Percentiles rank a stretch among this genome's conserved stretches.
phyloP scores from a whole-genome alignment of 2,797 vertebrate genomes.

The Acropternis orthonyx region DNA sequence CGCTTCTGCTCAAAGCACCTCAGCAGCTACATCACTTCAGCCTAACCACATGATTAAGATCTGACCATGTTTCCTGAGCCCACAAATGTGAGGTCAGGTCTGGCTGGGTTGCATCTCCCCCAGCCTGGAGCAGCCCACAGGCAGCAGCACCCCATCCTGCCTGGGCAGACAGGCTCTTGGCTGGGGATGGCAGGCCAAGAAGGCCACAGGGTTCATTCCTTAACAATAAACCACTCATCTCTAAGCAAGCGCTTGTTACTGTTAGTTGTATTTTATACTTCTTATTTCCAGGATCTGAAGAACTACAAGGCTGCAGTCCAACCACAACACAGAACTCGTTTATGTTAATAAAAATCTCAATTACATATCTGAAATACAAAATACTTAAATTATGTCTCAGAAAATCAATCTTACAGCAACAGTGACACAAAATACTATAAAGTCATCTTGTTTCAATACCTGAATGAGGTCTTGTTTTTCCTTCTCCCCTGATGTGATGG shows the following conservation, averaged over 20 bases:
- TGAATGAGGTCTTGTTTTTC: slow-evolving; percentile 96
- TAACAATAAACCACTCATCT: neutral
- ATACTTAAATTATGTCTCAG: neutral
- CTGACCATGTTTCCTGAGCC: neutral
- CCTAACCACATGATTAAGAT: neutral
- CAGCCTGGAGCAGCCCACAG: neutral
- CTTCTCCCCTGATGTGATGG: slow-evolving; percentile 92
- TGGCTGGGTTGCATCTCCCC: neutral
- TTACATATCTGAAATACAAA: neutral
- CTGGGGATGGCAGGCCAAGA: neutral
- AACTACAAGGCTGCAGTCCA: neutral
- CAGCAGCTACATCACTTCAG: neutral
- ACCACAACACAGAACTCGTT: neutral
- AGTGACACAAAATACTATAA: neutral
- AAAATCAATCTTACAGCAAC: neutral
- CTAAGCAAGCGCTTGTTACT: neutral
- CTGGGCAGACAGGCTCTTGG: neutral
- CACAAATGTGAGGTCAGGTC: neutral
- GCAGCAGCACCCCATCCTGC: neutral
- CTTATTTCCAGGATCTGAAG: neutral
- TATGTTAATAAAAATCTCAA: neutral
- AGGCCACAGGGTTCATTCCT: neutral
- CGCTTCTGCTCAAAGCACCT: neutral
- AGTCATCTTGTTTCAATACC: slow-evolving; percentile 73
- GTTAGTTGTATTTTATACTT: neutral